These are phyloP conservation scores for Fistularia commersonii DNA, from an alignment of 2,797 vertebrate species.

Conservation along the genomic window DNA sequence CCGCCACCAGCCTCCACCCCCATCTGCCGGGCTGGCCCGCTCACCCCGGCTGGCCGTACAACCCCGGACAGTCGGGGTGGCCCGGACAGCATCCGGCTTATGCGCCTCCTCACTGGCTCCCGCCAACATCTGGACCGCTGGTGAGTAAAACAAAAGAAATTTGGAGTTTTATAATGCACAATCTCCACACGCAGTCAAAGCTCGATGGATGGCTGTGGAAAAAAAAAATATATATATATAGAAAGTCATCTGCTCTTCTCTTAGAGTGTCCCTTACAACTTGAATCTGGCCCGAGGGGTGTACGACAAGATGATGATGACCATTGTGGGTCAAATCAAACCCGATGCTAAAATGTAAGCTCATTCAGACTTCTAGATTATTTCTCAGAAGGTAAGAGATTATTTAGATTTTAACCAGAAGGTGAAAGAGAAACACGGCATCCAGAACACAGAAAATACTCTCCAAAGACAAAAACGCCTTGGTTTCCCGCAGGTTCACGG, in stretches of 20 bases:
- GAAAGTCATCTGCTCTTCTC: constrained; percentile 8
- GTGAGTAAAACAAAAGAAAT: constrained; percentile 53
- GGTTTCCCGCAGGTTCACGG: constrained; percentile 69
- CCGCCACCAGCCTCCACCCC: constrained; percentile 24
- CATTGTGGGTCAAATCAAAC: constrained; percentile 75
- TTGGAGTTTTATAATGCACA: neutral
- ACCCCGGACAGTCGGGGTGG: constrained; percentile 77
- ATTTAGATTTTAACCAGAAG: no score
- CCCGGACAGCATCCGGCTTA: constrained; percentile 65
- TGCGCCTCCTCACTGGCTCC: constrained; percentile 60
- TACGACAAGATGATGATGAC: constrained; percentile 82
- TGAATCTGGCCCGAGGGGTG: constrained; percentile 74
- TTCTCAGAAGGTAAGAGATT: no score
- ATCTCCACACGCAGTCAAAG: neutral
- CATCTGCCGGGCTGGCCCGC: constrained; percentile 44
- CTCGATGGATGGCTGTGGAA: neutral
- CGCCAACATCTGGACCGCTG: constrained; percentile 67
- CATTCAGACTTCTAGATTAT: neutral
- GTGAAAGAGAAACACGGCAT: no score
- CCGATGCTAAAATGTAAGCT: constrained; percentile 77
- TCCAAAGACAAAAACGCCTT: neutral
- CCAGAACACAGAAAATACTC: no score
- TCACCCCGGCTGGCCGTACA: constrained; percentile 63
- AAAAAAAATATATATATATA: neutral
- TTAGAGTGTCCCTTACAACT: constrained; percentile 77